Evolutionary conservation across 1,140 invertebrate species (phyloP).

Genomic region (Belonocnema kinseyi): DNA sequence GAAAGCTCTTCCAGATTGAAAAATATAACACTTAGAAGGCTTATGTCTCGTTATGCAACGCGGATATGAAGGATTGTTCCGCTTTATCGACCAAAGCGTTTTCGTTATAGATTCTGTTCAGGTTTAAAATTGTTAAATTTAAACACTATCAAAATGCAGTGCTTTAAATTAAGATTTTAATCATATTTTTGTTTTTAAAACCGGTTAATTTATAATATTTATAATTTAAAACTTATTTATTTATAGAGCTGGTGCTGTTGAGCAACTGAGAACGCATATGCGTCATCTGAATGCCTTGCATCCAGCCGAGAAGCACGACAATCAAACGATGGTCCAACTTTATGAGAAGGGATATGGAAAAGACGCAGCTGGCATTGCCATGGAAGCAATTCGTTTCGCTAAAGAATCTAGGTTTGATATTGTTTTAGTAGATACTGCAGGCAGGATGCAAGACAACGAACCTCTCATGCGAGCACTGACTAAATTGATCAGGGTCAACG

Average conservation of each 20-base stretch:
- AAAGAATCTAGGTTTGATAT: conserved; percentile 90
- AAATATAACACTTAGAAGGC: too few relatives aligned
- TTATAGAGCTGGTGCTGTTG: conserved; percentile 95
- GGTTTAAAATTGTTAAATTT: too few relatives aligned
- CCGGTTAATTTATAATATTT: conserved; percentile 4
- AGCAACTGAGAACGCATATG: conserved; percentile 97
- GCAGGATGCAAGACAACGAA: conserved; percentile 99
- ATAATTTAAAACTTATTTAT: conserved; percentile 33
- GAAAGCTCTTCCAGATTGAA: too few relatives aligned
- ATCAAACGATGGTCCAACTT: conserved; percentile 90
- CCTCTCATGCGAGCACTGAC: conserved; percentile 97
- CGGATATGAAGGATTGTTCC: too few relatives aligned
- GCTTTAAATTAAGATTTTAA: too few relatives aligned
- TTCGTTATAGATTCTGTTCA: too few relatives aligned
- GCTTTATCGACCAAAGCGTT: too few relatives aligned
- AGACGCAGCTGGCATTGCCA: conserved; percentile 98
- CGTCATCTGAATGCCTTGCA: conserved; percentile 96
- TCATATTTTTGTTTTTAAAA: too few relatives aligned
- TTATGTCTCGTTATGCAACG: too few relatives aligned
- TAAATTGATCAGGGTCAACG: conserved; percentile 92
- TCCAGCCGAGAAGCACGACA: conserved; percentile 84
- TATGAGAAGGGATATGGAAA: conserved; percentile 99
- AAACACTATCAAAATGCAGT: too few relatives aligned
- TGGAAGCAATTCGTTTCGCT: conserved; percentile 95
- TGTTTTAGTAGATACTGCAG: conserved; percentile 98